These are phyloP conservation scores for Delichon dasypus DNA, from an alignment of 2,797 vertebrate genomes.

Conservation along the genomic window DNA sequence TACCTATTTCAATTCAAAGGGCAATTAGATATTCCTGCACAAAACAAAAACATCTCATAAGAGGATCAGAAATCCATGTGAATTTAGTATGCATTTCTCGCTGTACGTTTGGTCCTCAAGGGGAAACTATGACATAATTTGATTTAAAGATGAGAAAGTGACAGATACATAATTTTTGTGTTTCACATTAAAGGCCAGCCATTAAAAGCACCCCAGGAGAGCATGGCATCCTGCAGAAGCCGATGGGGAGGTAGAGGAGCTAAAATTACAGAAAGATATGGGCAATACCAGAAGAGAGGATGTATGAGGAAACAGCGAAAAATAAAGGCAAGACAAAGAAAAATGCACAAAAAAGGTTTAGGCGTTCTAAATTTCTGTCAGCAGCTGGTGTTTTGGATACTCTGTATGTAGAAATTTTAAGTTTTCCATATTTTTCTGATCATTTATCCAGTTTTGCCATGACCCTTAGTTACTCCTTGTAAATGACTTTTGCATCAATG, in stretches of 20 bases:
- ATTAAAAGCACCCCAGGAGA: neutral
- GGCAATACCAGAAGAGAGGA: neutral
- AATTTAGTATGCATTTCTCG: neutral
- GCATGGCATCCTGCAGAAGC: neutral
- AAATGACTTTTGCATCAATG: neutral
- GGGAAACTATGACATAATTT: neutral
- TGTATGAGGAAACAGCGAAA: neutral
- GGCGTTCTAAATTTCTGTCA: neutral
- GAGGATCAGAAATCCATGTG: neutral
- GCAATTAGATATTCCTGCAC: neutral
- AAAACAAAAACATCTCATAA: fast-evolving
- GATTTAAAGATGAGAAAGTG: neutral
- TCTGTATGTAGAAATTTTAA: neutral
- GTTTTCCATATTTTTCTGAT: neutral
- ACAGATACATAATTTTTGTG: neutral
- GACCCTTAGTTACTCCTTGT: neutral
- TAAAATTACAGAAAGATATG: neutral
- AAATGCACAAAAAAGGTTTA: fast-evolving
- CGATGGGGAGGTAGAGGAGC: fast-evolving
- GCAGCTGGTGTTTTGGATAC: neutral
- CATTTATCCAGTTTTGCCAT: neutral
- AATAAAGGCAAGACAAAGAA: neutral
- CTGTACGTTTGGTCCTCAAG: neutral
- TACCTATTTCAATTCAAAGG: neutral
- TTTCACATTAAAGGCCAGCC: neutral